Percentiles rank a stretch among this genome's conserved stretches.
Evolutionary conservation across 2,797 vertebrate species (phyloP).

Genomic region (Gila robusta): DNA sequence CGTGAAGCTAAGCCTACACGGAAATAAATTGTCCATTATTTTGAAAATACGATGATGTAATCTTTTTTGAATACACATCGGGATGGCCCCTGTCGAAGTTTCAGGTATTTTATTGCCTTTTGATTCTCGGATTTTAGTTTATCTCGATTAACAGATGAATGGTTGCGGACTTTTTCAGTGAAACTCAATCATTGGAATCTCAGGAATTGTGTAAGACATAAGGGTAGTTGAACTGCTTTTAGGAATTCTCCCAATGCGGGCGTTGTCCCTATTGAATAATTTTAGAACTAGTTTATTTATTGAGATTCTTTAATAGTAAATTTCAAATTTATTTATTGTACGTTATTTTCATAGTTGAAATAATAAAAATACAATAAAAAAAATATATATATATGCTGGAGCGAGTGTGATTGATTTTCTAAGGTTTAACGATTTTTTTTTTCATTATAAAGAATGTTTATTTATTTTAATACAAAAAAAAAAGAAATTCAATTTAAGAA

Average conservation of each 20-base stretch:
- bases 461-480: not conserved
- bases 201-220: constrained; percentile 80
- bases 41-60: constrained; percentile 61
- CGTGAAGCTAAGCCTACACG: constrained; percentile 45
- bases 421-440: not conserved
- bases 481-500: not conserved
- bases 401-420: constrained; percentile 64
- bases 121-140: constrained; percentile 63
- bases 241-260: constrained; percentile 78
- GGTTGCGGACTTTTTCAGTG: constrained; percentile 67
- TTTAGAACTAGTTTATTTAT: constrained; percentile 98
- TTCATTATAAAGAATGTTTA: constrained; percentile 8
- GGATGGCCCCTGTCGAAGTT: constrained; percentile 72
- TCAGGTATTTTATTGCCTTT: constrained; percentile 78
- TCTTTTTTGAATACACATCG: constrained; percentile 61
- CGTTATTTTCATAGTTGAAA: constrained; percentile 99
- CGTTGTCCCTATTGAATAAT: constrained; percentile 83
- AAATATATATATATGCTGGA: constrained; percentile 81
- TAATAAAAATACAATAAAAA: constrained; percentile 78
- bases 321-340: constrained; percentile 98
- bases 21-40: constrained; percentile 53
- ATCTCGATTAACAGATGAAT: constrained; percentile 52
- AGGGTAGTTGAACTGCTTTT: constrained; percentile 77
- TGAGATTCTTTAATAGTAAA: constrained; percentile 96
- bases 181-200: constrained; percentile 82